Evolutionary conservation across 2,888 invertebrate genomes (phyloP).

Genomic region (Archips xylosteana): DNA sequence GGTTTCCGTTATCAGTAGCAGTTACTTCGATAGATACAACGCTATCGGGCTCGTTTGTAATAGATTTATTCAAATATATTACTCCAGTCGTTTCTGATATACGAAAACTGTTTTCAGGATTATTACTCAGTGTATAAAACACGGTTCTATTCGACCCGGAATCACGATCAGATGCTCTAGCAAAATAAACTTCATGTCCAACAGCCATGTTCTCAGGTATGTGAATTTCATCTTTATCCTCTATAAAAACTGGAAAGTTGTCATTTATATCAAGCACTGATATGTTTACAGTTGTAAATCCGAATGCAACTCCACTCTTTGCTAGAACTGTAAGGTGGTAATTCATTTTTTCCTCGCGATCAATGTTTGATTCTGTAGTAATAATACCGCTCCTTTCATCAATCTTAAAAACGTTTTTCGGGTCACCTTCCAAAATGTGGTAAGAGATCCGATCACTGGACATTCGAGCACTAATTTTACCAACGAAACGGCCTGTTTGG

Average conservation of each 20-base stretch:
- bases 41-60: slow-evolving; percentile 90
- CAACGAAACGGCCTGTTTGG: slow-evolving; percentile 90
- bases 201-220: slow-evolving; percentile 96
- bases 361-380: slow-evolving; percentile 91
- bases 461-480: slow-evolving; percentile 88
- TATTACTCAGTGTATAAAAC: slow-evolving; percentile 92
- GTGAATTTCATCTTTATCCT: slow-evolving; percentile 91
- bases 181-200: slow-evolving; percentile 96
- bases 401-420: slow-evolving; percentile 91
- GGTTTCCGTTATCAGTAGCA: slow-evolving; percentile 93
- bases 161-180: slow-evolving; percentile 94
- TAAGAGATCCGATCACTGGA: slow-evolving; percentile 89
- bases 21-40: slow-evolving; percentile 91
- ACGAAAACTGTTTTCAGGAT: slow-evolving; percentile 92
- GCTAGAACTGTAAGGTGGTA: slow-evolving; percentile 94
- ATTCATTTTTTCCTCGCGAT: slow-evolving; percentile 91
- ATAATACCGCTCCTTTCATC: slow-evolving; percentile 92
- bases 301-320: slow-evolving; percentile 90
- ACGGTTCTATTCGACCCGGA: slow-evolving; percentile 95
- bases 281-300: slow-evolving; percentile 92
- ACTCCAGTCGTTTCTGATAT: slow-evolving; percentile 95
- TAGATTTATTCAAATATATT: slow-evolving; percentile 93
- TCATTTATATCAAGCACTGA: slow-evolving; percentile 95
- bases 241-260: slow-evolving; percentile 93
- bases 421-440: slow-evolving; percentile 93